Evolutionary conservation across 2,888 invertebrate species (phyloP).

Genomic region (Scelioninae gen. 2): DNA sequence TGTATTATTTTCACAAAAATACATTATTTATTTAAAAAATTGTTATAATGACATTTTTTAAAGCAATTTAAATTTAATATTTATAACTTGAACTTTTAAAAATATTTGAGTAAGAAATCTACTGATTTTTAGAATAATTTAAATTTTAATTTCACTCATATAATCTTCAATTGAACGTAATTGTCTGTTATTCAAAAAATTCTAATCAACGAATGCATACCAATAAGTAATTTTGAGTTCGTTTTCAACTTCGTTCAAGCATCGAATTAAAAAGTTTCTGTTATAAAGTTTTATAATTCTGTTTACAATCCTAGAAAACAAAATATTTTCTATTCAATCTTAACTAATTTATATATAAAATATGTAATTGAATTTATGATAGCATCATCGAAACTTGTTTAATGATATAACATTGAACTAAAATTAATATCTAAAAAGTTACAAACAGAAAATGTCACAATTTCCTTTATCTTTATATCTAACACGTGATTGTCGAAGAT

Average conservation of each 20-base stretch:
- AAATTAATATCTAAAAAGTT: too few relatives aligned
- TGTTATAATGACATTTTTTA: too few relatives aligned
- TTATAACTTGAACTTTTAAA: too few relatives aligned
- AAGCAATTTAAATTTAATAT: too few relatives aligned
- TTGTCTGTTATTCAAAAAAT: constrained; percentile 26
- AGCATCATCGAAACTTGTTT: too few relatives aligned
- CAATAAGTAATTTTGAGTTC: constrained; percentile 32
- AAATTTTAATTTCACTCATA: not conserved
- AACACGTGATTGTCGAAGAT: too few relatives aligned
- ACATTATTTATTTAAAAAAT: too few relatives aligned
- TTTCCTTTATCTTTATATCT: too few relatives aligned
- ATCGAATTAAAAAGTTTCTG: constrained; percentile 40
- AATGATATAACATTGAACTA: too few relatives aligned
- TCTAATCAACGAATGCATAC: constrained; percentile 22
- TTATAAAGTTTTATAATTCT: constrained; percentile 14
- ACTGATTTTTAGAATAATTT: not conserved
- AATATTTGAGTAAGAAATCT: too few relatives aligned
- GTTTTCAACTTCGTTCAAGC: constrained; percentile 13
- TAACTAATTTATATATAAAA: not conserved
- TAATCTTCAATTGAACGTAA: constrained; percentile 30
- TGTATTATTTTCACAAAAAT: not conserved
- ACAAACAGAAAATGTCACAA: too few relatives aligned
- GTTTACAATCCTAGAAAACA: not conserved
- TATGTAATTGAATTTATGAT: too few relatives aligned
- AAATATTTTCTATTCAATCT: not conserved